Evolutionary conservation across 2,797 vertebrate genomes (phyloP), one percentile per base, ranked within the genome.

Genomic region (Smutsia gigantea): DNA sequence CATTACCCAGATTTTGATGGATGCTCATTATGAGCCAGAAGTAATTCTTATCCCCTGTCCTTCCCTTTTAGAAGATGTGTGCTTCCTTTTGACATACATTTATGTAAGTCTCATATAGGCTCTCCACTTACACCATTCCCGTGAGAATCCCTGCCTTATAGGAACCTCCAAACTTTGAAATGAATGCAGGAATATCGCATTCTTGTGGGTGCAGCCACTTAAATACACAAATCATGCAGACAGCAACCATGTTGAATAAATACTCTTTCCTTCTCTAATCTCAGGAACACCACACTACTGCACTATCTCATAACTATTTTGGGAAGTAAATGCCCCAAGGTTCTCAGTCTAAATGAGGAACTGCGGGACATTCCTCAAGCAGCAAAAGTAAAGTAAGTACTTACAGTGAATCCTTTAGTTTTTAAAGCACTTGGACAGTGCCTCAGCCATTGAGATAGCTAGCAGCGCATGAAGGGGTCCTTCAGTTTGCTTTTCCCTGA

Each of bases 241-340:
- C 55, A 61, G 75, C 81, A 92, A 78, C 87, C n/a, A 37, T n/a
- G 21, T 29, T 82, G 86, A 78, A 64, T 78, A 34, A 78, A 64
- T 78, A 34, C 13, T 83, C 53, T 96, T 59, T 51, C 49, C 63
- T 90, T 79, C 59, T 96, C 79, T 87, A 42, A 84, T 90, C 92
- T 18, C 97, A 99, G 99, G 98, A 99, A 99, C 98, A 99, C 99
- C 97, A 99, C 99, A 57, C 99, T 99, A 74, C 99, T 99, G 98
- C 99, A 99, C 98, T 99, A 99, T 99, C 99, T 99, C 98, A 99
- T 99, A 98, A 99, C 99, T 96, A 99, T 99, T 3, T 98, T 99
- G 95, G 99, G 99, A 97, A 99, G 99, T 98, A 99, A 99, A 97
- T 99, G 99, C 53, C 99, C 99, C 92, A 99, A 99, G 98, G 99